Base-by-base conservation (phyloP, 2,113 vertebrate species). In the Corydoras sp. region DNA sequence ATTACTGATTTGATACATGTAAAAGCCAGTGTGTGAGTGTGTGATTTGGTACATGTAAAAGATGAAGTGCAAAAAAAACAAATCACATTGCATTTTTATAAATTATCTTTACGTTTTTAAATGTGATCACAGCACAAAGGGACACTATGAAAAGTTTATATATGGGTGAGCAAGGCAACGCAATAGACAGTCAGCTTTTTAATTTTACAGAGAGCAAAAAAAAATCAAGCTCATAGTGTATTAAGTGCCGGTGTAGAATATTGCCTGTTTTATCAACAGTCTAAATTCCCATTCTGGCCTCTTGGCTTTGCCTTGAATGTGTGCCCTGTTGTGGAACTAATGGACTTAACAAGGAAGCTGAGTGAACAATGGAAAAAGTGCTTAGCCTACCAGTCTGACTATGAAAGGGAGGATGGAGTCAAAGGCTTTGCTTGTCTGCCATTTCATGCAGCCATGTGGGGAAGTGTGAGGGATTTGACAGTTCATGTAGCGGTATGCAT, bases 201-300 rank as follows among this genome's bases (percentile, higher is more conserved):
- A 24, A 24, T 24, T 55, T 62, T 55, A 56, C 60, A 62, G 29
- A 43, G 31, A 48, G 29, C 50, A 43, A n/a, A 8, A 69, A 69
- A 61, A 50, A 53, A 64, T 72, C 31, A 63, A 24, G 77, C 76
- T 81, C 62, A 56, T 30, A 84, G 86, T 90, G 89, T 85, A 85
- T 83, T 87, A 82, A 89, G 79, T 56, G 64, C 73, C 58, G 84
- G 79, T 78, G 79, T 85, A 84, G 88, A 88, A 89, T 89, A 89
- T 91, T 88, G 83, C 12, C 68, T 84, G 87, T 90, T 90, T 88
- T 88, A 88, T 87, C 83, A 90, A 88, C 88, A 88, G 87, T 86
- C 87, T 82, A 88, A 88, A 90, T 88, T 91, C 86, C 84, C 84
- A 81, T 85, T 88, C 83, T 87, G 82, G 80, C 79, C 83, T 84